Base-by-base conservation (phyloP, 2,888 invertebrate genomes). In the Plagodis dolabraria region DNA sequence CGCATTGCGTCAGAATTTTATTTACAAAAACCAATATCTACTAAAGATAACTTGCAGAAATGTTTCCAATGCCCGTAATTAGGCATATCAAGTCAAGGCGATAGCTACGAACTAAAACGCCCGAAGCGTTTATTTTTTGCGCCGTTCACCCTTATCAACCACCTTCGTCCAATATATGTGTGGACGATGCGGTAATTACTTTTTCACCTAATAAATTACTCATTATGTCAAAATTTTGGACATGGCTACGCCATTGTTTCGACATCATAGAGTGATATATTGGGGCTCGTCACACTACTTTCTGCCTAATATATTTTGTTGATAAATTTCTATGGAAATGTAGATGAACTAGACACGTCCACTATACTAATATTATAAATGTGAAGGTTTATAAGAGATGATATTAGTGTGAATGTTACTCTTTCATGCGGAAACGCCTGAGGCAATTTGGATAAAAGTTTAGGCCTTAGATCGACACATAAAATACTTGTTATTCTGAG, bases 191-290 rank as follows among this genome's bases (percentile, higher is more conserved):
- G 70, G 89, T 91, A 90, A 92, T 92, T 91, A 91, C 83, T 91
- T 92, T 91, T 92, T 91, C 85, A 83, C 78, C 86, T 89, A 89
- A 92, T 92, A 92, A 90, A 92, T 92, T 86, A 92, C 92, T 92
- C 92, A 91, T 82, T 22, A 85, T 80, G 92, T 92, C 92, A 92
- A 91, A 92, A 90, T 82, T 86, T 86, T 74, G 85, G 85, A 85
- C 85, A 79, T 79, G 75, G 64, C 60, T 68, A 71, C 72, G 72
- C 76, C 75, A 79, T 22, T 75, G 72, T 67, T 69, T 69, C 77
- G 80, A 75, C 79, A 77, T 77, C 78, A 79, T 76, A 74, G 47
- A 82, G 89, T 92, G 92, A 92, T 90, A 88, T 92, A 92, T 92
- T 82, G 88, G 85, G 69, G 66, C 88, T 81, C 89, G 92, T 92